Evolutionary conservation across 2,113 vertebrate genomes (phyloP), one percentile per base, ranked within the genome.

Genomic region (Coreoperca whiteheadi): DNA sequence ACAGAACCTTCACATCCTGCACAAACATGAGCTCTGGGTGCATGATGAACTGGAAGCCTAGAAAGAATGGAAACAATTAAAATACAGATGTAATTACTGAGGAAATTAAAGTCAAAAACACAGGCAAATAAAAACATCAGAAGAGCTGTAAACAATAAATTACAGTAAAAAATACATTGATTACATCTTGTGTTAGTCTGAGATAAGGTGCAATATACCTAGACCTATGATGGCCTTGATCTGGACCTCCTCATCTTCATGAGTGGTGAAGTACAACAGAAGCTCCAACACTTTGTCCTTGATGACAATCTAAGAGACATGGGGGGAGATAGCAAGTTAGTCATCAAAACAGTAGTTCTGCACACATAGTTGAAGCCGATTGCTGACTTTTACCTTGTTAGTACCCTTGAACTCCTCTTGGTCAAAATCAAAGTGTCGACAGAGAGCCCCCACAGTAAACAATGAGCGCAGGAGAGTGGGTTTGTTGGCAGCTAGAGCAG

Each of bases 241-340:
- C 94, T 99, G 97, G 77, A 99, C 98, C 92, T 99, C 98, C 88
- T 99, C 98, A 81, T 99, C 98, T 88, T 97, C 97, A 79, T 99
- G 97, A 84, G 96, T 97, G 85, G 98, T 99, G 93, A 99, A 99
- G 94, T 99, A 99, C 93, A 99, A 95, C 84, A 99, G 95, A 67
- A 98, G 95, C 92, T 99, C 98, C 93, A 99, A 94, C 81, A 99
- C 98, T 94, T 99, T 99, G 92, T 99, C 98, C 87, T 98, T 99
- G 91, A 99, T 99, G 90, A 99, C 94, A 91, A 99, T 97, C 98
- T 99, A 60, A 79, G 28, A 75, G 30, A 64, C 39, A 77, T 4
- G 39, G 2, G 6, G 9, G 4, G n/a, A 39, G 25, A 56, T 0
- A 16, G 10, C 87, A 16, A 25, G 34, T 74, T 30, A 54, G 21